A percentile compares a stretch with the other conserved stretches of the same genome.
Evolutionary conservation across 2,113 vertebrate genomes (phyloP).

Genomic region (Cynopterus brachyotis): DNA sequence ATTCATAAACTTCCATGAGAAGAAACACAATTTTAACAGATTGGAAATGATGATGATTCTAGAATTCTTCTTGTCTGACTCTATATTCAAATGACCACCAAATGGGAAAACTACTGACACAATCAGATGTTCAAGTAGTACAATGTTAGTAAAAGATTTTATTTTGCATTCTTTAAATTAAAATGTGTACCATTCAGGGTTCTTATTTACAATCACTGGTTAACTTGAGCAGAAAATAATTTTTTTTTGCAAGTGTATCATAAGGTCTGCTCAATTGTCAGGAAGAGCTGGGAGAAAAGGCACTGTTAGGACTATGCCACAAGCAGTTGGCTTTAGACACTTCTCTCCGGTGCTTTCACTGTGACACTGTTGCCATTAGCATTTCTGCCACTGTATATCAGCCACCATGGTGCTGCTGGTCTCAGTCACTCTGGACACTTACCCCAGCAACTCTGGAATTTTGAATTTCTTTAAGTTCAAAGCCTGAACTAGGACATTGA

Average conservation of each 20-base stretch:
- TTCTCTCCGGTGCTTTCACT: background rate
- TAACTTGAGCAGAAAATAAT: background rate
- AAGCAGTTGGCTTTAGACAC: background rate
- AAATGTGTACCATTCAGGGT: background rate
- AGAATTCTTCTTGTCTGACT: background rate
- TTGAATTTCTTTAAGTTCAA: background rate
- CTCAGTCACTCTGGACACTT: background rate
- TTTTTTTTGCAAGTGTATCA: background rate
- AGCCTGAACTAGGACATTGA: background rate
- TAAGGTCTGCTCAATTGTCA: background rate
- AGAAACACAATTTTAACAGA: background rate
- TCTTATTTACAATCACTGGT: background rate
- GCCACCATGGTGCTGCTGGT: background rate
- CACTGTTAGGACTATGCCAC: background rate
- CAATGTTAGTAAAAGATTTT: background rate
- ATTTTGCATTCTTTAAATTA: constrained; percentile 11
- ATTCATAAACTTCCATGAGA: background rate
- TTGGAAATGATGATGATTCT: background rate
- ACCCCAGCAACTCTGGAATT: background rate
- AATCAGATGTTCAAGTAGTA: background rate
- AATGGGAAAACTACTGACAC: background rate
- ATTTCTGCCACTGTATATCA: background rate
- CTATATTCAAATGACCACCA: background rate
- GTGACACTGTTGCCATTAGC: background rate
- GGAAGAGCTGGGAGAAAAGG: background rate